Base-by-base conservation (phyloP, 2,888 invertebrate genomes). In the Bibio marci region DNA sequence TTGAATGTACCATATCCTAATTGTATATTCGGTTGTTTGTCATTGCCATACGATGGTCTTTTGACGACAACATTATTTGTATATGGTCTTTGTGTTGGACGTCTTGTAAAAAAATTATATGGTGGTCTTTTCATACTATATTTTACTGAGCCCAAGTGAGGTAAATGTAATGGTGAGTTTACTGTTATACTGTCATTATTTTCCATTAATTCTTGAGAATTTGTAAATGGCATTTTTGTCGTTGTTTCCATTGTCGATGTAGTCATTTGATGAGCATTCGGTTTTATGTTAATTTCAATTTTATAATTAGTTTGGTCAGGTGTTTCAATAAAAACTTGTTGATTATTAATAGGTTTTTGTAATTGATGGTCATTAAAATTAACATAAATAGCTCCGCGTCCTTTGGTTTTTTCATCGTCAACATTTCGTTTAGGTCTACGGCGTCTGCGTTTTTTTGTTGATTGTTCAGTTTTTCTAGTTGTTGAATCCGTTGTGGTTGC, bases 271-370 rank as follows among this genome's bases (percentile, higher is more conserved):
- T 15, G 8, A 11, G 30, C 15, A 11, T 35, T 35, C 4, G 57
- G 60, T 48, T 57, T 45, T 34, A 62, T 62, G 39, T 60, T 62
- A 6, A 62, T 62, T 48, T 62, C 62, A 26, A 62, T 62, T 48
- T 62, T 58, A 43, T 59, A 62, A 22, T 58, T 38, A 39, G 58
- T 54, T 2, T 54, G 42, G 27, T 50, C 51, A 1, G 54, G 52
- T 42, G 55, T 51, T 37, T 53, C 53, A 1, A 59, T 48, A 14
- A 56, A 42, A 10, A 59, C 49, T 42, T 58, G 57, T 30, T 58
- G 57, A n/a, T 35, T 58, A 55, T 46, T 58, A 58, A 0, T 51
- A 28, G 31, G 26, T 30, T 18, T 7, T 37, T 5, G 13, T 3
- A 28, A 17, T 4, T n/a, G n/a, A 6, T 4, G 8, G 4, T 22